phyloP scores from a whole-genome alignment of 2,888 invertebrate species.

The Eurytoma adleriae region DNA sequence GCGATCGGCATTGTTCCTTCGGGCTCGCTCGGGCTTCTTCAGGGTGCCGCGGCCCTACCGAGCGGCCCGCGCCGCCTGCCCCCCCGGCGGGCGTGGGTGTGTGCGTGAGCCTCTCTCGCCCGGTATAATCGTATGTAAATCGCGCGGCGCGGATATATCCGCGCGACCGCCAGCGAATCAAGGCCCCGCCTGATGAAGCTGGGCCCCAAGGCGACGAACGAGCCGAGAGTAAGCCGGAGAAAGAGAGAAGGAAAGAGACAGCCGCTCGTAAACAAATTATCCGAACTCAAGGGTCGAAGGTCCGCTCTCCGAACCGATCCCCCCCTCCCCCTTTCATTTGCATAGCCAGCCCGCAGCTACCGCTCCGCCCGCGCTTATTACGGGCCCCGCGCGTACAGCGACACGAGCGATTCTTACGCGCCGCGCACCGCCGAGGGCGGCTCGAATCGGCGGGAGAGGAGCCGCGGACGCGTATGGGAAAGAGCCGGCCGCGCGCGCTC shows the following conservation, averaged over 20 bases:
- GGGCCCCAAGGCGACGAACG: constrained; percentile 9
- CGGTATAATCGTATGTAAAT: constrained; percentile 76
- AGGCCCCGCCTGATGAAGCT: constrained; percentile 9
- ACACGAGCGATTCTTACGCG: constrained; percentile 20
- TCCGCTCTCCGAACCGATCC: constrained; percentile 69
- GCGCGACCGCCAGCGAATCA: constrained; percentile 63
- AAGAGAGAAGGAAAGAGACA: constrained; percentile 45
- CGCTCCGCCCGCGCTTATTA: constrained; percentile 53
- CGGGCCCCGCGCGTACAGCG: neutral
- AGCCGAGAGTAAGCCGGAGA: constrained; percentile 21
- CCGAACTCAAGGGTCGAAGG: constrained; percentile 76
- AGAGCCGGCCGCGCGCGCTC: constrained; percentile 27
- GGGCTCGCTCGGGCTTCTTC: constrained; percentile 73
- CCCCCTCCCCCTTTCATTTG: constrained; percentile 69
- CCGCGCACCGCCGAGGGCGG: neutral
- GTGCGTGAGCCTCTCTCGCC: constrained; percentile 71
- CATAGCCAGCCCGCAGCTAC: constrained; percentile 73
- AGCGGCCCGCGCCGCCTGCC: constrained; percentile 73
- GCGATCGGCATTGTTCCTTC: constrained; percentile 65
- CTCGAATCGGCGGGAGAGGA: constrained; percentile 14
- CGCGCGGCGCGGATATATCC: constrained; percentile 68
- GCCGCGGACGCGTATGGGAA: constrained; percentile 33
- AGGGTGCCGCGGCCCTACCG: constrained; percentile 74
- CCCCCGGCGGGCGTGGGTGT: constrained; percentile 64
- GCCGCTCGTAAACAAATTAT: constrained; percentile 76